A percentile compares a stretch with the other conserved stretches of the same genome.
Evolutionary conservation across 1,140 invertebrate species (phyloP).

Genomic region (Diplogasteroides magnus): DNA sequence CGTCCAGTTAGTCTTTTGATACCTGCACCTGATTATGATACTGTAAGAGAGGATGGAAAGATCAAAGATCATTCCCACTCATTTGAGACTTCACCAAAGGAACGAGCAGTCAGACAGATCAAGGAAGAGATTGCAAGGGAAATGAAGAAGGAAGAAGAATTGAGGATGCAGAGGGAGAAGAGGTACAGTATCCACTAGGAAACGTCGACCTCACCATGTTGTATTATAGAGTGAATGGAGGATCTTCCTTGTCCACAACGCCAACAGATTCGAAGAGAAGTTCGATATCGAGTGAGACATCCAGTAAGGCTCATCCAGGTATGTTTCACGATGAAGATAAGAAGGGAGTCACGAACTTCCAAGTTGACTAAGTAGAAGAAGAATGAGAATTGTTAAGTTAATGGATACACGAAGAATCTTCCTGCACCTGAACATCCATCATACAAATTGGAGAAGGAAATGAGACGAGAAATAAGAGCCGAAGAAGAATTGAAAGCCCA

Average conservation of each 20-base stretch:
- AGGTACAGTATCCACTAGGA: not conserved
- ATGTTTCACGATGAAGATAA: not conserved
- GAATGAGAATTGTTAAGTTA: not conserved
- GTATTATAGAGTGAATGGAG: too few species aligned
- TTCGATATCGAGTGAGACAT: too few species aligned
- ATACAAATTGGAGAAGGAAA: not conserved
- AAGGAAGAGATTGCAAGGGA: too few species aligned
- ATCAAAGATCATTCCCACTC: not conserved
- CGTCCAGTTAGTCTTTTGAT: not conserved
- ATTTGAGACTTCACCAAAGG: not conserved
- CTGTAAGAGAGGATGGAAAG: not conserved
- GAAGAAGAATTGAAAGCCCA: not conserved
- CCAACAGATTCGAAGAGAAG: too few species aligned
- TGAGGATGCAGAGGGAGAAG: too few species aligned
- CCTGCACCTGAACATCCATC: not conserved
- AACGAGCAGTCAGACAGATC: too few species aligned
- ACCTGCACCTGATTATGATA: not conserved
- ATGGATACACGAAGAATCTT: not conserved
- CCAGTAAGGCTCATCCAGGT: not conserved
- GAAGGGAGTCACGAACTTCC: not conserved
- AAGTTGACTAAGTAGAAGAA: not conserved
- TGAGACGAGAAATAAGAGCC: not conserved
- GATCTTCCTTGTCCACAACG: too few species aligned
- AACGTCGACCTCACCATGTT: not conserved
- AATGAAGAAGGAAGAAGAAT: too few species aligned